Conservation (phyloP, 1,140 invertebrate genomes). For the Batillaria attramentaria region DNA sequence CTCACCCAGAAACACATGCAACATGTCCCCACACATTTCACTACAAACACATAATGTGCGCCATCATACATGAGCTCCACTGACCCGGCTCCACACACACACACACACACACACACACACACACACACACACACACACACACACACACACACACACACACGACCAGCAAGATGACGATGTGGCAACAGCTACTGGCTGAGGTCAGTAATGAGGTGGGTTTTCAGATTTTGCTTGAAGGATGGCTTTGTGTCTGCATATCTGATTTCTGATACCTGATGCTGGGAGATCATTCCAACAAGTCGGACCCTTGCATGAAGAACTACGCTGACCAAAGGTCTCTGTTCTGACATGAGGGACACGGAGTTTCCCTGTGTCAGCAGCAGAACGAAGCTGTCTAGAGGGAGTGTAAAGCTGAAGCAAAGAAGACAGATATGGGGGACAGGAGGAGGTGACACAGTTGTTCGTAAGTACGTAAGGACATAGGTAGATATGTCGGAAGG, state of each 20-base stretch:
- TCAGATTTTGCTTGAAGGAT: too few relatives aligned
- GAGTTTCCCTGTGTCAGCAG: too few relatives aligned
- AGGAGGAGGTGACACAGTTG: too few relatives aligned
- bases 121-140: not conserved
- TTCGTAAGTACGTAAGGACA: too few relatives aligned
- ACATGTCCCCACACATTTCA: not conserved
- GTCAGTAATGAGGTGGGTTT: not conserved
- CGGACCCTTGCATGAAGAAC: not conserved
- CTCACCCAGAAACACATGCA: not conserved
- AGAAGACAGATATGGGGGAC: too few relatives aligned
- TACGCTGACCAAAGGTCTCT: not conserved
- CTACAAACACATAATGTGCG: not conserved
- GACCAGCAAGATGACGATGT: not conserved
- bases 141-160: not conserved
- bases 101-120: not conserved
- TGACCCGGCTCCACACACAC: not conserved
- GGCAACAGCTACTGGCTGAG: not conserved
- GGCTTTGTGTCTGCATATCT: too few relatives aligned
- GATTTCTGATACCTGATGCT: not conserved
- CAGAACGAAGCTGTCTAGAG: too few relatives aligned
- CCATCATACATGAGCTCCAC: not conserved
- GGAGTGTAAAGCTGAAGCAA: too few relatives aligned
- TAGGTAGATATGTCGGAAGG: too few relatives aligned
- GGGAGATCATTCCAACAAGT: not conserved
- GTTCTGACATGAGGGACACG: too few relatives aligned